Evolutionary conservation across 2,797 vertebrate species (phyloP), one percentile per base, ranked within the genome.

Genomic region (Pipistrellus kuhlii): DNA sequence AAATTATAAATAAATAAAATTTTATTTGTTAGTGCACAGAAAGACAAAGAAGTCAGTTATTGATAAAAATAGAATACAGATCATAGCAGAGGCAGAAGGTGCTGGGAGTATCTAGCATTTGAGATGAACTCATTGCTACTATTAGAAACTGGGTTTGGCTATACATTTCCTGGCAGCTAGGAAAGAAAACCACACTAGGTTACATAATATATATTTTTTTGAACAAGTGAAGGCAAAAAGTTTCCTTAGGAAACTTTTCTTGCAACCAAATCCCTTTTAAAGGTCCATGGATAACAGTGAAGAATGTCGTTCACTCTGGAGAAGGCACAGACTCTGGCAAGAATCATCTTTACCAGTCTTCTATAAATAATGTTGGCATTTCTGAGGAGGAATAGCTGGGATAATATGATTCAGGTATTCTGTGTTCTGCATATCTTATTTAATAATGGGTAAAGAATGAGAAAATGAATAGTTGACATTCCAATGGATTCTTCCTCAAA

Each of bases 21-120:
- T 57, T 88, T 38, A 35, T n/a, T 66, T 75, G 21, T 17, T 8
- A 84, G 23, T 91, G 10, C 17, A 85, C 78, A 46, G 32, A 73
- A 95, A 93, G 46, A 46, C n/a, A 90, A 93, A 88, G 17, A 92
- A 68, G 71, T 25, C 8, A 62, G 35, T 55, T 71, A 85, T 38
- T 46, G 15, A 78, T 59, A 81, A 91, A 95, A 71, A 44, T 27
- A 48, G 64, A 90, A 44, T 68, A 91, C 68, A 80, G 12, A 69
- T 48, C 10, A 41, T 62, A 8, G 76, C 25, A 88, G 46, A 35
- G 21, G 44, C 8, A 2, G 44, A 1, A 15, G 14, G 10, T 46
- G 0, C 17, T 91, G 30, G n/a, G 18, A 12, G 25, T 25, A 86
- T n/a, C 25, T 82, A 30, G 17, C 41, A 41, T 53, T 59, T 75